Percentiles rank a stretch among this genome's conserved stretches.
Evolutionary conservation across 1,140 invertebrate genomes (phyloP).

Genomic region (Bombus difficillimus): DNA sequence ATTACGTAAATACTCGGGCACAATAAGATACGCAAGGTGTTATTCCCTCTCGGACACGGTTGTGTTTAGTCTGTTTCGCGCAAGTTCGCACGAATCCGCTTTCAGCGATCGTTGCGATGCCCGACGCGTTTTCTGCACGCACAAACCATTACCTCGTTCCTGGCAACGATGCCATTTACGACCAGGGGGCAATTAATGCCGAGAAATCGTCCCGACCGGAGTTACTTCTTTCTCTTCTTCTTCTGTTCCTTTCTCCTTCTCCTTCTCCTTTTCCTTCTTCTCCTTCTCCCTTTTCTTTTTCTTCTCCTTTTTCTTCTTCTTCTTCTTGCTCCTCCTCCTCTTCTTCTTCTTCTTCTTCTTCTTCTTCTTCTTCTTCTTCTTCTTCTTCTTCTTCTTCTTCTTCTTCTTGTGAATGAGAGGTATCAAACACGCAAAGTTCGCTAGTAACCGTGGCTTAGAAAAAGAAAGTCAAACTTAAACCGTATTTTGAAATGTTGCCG

Average conservation of each 20-base stretch:
- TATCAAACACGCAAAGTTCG: not conserved
- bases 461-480: not conserved
- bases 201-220: not conserved
- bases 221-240: not conserved
- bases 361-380: too few relatives aligned
- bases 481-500: not conserved
- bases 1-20: slow-evolving; percentile 51
- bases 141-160: slow-evolving; percentile 26
- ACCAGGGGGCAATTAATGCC: slow-evolving; percentile 14
- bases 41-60: slow-evolving; percentile 20
- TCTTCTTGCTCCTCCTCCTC: not conserved
- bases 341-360: too few relatives aligned
- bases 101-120: slow-evolving; percentile 24
- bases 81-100: slow-evolving; percentile 17
- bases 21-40: slow-evolving; percentile 45
- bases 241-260: not conserved
- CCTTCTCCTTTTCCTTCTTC: too few relatives aligned
- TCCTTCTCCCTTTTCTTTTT: too few relatives aligned
- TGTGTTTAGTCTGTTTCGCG: slow-evolving; percentile 14
- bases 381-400: not conserved
- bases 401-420: not conserved
- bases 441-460: not conserved
- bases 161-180: slow-evolving; percentile 31
- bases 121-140: slow-evolving; percentile 28
- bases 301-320: too few relatives aligned